Evolutionary conservation across 2,797 vertebrate species (phyloP).

Genomic region (Triplophysa yarkandensis): DNA sequence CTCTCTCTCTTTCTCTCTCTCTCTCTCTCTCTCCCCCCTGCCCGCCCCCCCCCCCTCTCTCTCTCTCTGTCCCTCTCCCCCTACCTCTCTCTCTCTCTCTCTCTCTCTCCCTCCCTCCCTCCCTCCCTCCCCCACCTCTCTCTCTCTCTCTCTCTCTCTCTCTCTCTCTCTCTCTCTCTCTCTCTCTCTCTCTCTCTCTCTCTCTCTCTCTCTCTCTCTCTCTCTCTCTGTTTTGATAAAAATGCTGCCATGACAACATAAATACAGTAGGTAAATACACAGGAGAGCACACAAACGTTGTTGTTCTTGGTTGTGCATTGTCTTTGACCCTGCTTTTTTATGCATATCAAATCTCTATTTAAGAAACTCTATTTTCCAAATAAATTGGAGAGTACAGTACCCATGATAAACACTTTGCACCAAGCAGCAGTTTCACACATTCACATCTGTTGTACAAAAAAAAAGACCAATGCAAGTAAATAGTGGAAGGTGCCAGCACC

Average conservation of each 20-base stretch:
- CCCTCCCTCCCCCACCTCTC: too few species aligned
- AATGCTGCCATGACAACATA: slow-evolving; percentile 4
- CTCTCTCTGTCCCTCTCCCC: neutral
- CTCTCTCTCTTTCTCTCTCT: neutral
- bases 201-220: neutral
- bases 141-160: neutral
- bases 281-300: neutral
- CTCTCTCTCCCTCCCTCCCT: neutral
- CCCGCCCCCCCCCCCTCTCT: too few species aligned
- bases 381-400: too few species aligned
- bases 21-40: neutral
- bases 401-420: too few species aligned
- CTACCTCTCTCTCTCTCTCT: neutral
- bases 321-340: neutral
- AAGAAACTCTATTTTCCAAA: too few species aligned
- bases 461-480: too few species aligned
- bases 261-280: slow-evolving; percentile 7
- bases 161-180: neutral
- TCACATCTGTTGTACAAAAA: too few species aligned
- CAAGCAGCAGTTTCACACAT: too few species aligned
- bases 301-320: neutral
- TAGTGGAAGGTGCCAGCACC: too few species aligned
- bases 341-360: neutral
- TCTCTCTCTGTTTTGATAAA: neutral
- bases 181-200: neutral